Percentiles rank a stretch among this genome's conserved stretches.
Evolutionary conservation across 2,113 vertebrate genomes (phyloP).

Genomic region (Hucho hucho): DNA sequence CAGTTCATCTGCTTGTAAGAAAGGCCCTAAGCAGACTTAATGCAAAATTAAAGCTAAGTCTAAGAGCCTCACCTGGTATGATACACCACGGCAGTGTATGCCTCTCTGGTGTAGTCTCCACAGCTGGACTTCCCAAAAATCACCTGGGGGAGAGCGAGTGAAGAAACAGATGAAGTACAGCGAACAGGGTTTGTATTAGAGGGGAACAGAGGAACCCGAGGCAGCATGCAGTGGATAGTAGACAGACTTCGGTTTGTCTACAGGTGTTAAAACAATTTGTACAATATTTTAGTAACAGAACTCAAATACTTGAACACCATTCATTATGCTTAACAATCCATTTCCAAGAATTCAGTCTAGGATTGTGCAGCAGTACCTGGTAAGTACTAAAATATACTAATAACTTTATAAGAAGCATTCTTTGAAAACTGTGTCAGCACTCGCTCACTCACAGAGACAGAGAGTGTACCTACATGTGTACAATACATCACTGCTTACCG

Average conservation of each 20-base stretch:
- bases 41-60: too few species aligned
- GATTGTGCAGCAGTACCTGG: background rate
- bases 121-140: conserved; percentile 99
- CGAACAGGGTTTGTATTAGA: background rate
- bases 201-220: background rate
- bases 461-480: too few species aligned
- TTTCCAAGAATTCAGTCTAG: background rate
- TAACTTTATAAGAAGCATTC: background rate
- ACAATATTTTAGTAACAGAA: too few species aligned
- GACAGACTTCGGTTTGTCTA: background rate
- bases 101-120: conserved; percentile 93
- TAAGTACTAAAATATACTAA: background rate
- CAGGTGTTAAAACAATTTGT: background rate
- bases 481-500: conserved; percentile 71
- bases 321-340: background rate
- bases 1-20: background rate
- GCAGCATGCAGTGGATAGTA: background rate
- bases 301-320: background rate
- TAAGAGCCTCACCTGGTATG: conserved; percentile 86
- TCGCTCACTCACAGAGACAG: background rate
- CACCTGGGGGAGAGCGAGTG: conserved; percentile 75
- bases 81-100: conserved; percentile 96
- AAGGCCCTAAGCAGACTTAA: background rate
- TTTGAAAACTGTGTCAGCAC: background rate
- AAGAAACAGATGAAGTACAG: background rate